Evolutionary conservation across 2,888 invertebrate species (phyloP).

Genomic region (Eupeodes luniger): DNA sequence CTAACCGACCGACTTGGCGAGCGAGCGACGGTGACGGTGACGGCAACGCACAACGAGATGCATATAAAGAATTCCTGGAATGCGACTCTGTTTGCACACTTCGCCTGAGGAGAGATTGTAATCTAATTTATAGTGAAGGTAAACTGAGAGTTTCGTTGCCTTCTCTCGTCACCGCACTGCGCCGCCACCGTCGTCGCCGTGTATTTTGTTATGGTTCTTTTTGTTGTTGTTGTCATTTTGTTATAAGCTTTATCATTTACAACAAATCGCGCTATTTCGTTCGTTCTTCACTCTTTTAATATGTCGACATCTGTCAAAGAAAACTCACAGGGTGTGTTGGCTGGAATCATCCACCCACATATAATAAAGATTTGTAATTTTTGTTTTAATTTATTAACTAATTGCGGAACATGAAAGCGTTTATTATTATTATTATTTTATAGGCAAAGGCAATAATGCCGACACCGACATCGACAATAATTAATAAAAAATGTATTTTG

Average conservation of each 20-base stretch:
- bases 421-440: slow-evolving; percentile 26
- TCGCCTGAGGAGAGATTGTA: slow-evolving; percentile 50
- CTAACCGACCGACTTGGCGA: background rate
- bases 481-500: slow-evolving; percentile 52
- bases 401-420: slow-evolving; percentile 61
- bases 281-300: slow-evolving; percentile 24
- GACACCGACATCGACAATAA: slow-evolving; percentile 44
- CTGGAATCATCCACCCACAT: slow-evolving; percentile 54
- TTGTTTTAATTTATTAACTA: slow-evolving; percentile 43
- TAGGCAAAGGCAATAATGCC: slow-evolving; percentile 53
- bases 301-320: slow-evolving; percentile 58
- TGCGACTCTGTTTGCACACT: slow-evolving; percentile 57
- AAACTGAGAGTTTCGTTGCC: slow-evolving; percentile 52
- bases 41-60: slow-evolving; percentile 35
- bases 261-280: slow-evolving; percentile 46
- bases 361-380: slow-evolving; percentile 31
- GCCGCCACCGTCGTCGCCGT: slow-evolving; percentile 1
- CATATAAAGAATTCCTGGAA: slow-evolving; percentile 61
- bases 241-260: slow-evolving; percentile 51
- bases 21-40: background rate
- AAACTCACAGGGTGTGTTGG: slow-evolving; percentile 41
- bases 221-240: slow-evolving; percentile 15
- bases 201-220: slow-evolving; percentile 10
- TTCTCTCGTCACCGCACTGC: too few relatives aligned
- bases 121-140: slow-evolving; percentile 71